These are phyloP conservation scores for Pitta sordida DNA, from an alignment of 2,113 vertebrate genomes.

Conservation along the genomic window DNA sequence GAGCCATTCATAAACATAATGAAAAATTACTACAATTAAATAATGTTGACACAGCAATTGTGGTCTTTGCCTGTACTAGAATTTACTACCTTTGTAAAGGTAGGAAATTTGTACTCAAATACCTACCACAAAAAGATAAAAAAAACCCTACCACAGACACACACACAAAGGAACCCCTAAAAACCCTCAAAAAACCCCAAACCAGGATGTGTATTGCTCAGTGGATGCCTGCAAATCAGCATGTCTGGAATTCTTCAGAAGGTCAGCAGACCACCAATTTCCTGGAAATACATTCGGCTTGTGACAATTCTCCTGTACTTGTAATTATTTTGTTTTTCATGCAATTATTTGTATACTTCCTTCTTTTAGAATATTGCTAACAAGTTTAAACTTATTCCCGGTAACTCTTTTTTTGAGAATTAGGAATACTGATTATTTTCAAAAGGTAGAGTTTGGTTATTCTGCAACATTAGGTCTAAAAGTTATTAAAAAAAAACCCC, in stretches of 20 bases:
- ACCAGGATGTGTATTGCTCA: background rate
- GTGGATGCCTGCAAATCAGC: background rate
- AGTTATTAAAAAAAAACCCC: background rate
- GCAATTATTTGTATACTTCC: background rate
- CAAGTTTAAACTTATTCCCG: background rate
- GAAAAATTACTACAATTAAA: background rate
- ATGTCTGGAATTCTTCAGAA: slow-evolving; percentile 25
- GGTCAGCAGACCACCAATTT: background rate
- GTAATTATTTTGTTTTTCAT: slow-evolving; percentile 14
- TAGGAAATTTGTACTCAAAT: background rate
- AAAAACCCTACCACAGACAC: no score
- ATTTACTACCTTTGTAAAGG: background rate
- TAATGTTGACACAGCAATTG: background rate
- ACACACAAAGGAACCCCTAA: no score
- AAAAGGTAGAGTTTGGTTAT: background rate
- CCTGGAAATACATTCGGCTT: background rate
- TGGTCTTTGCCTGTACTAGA: background rate
- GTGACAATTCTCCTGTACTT: background rate
- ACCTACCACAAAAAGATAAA: background rate
- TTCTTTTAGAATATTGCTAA: background rate
- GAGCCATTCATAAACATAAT: background rate
- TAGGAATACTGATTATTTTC: background rate
- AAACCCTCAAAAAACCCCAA: background rate
- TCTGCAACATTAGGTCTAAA: background rate
- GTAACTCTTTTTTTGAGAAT: background rate